Base-by-base conservation (phyloP, 2,888 invertebrate genomes). In the Limnephilus auricula region DNA sequence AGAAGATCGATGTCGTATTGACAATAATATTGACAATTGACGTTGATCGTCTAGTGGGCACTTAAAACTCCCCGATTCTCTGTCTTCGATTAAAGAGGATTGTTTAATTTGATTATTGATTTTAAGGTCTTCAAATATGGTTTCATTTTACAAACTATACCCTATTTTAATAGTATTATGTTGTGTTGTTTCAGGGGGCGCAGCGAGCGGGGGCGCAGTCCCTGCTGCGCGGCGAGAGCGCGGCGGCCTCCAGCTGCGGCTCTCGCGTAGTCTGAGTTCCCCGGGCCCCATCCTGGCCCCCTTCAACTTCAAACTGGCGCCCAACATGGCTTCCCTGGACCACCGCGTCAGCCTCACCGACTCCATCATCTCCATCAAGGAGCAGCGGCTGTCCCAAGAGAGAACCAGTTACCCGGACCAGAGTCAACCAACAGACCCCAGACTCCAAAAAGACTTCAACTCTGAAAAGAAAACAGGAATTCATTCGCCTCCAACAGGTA, bases 211-310 rank as follows among this genome's bases (percentile, higher is more conserved):
- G 83, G 93, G 92, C 90, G 91, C 89, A 40, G 92, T 89, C 37
- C 92, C 92, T 37, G 84, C 92, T n/a, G 86, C 34, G 87, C 92
- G 91, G 78, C 91, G 84, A 31, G 92, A 91, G 79, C 87, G 92
- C n/a, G 92, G 92, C 79, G 92, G 92, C 40, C 92, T 92, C 40
- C 92, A 92, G 84, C 92, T 92, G 89, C 90, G 92, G 78, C 91
- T 92, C 65, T 92, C 91, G 34, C 93, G 92, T 79, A 92, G 93
- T 84, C 87, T 93, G 89, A 92, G 92, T 91, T 90, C 90, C 90
- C 93, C 90, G 83, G 89, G 89, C 84, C 91, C 92, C 84, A 79
- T 83, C 30, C 90, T 86, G 88, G 80, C 90, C 32, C 89, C 89
- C 34, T 86, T 84, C 79, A 80, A 89, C 32, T 79, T 80, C 85